Base-by-base conservation (phyloP, 2,113 vertebrate genomes). In the Platichthys flesus region DNA sequence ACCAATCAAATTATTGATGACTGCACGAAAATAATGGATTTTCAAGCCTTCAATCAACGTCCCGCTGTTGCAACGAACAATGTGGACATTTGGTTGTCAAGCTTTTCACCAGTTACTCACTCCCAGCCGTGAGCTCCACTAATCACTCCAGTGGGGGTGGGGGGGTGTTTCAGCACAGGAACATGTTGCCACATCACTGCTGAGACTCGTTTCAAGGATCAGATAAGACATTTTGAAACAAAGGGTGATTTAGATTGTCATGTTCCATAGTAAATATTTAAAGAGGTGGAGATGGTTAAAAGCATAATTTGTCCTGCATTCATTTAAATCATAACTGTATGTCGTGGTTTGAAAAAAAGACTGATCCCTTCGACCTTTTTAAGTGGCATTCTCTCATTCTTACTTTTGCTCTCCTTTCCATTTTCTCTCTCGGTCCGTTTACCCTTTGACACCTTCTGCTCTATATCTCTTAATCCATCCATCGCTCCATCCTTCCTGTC, bases 401-500 rank as follows among this genome's bases (percentile, higher is more conserved):
- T 58, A 15, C 60, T 68, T 62, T 63, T 56, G 7, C 47, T 51
- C 42, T n/a, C 40, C 9, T 35, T 65, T 75, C 20, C 45, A 3
- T 57, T 42, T 31, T 24, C 26, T 79, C 7, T 71, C 26, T 31
- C 31, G 6, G 9, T 56, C 55, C 42, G 5, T 67, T 49, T 21
- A 24, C 55, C 16, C 21, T 69, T 49, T 63, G 24, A 71, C 83
- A 54, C 47, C 63, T 76, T 51, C n/a, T 49, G 9, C 66, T 71
- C 14, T 62, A 6, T 55, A 20, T 74, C 62, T 45, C 23, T 73
- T 85, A 82, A 83, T 84, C 78, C 51, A 21, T 61, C 65, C 42
- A 21, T 60, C 47, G 20, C 55, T 82, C 51, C 24, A 4, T 73
- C 74, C 70, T 64, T 72, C 52, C 64, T 42, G 7, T 62, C 67